Evolutionary conservation across 2,888 invertebrate species (phyloP), one percentile per base, ranked within the genome.

Genomic region (Gryllus longicercus): DNA sequence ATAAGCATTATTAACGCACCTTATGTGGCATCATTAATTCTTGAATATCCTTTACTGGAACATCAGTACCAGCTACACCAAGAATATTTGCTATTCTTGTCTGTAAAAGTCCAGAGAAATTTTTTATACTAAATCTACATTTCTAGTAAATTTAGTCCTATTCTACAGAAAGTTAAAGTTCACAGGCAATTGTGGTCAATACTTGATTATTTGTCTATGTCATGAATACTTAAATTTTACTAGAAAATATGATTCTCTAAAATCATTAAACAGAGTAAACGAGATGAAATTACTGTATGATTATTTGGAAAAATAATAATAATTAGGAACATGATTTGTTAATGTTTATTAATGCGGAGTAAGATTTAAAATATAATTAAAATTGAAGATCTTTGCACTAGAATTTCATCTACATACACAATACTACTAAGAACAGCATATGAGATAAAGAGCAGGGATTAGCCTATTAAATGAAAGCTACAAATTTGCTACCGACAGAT

Each of bases 21-120:
- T 79, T 82, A 51, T 82, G 81, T 11, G 83, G 83, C 80, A 81
- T 80, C 82, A 83, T 83, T 5, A 83, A 81, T 63, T 81, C 82
- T 51, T 82, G 77, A 49, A 83, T 83, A 25, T 83, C 82, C 50
- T 82, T 80, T 14, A 83, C 82, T 10, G 83, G 83, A 77, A 83
- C 83, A 78, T 83, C 83, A 16, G 83, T 83, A 14, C 83, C 83
- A 25, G 83, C 83, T 50, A 83, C 83, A 8, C 83, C 83, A 25
- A 83, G 75, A n/a, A 83, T 79, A 79, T 82, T 81, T 11, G 83
- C 83, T 74, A 83, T 83, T 74, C 81, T 81, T 49, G 81, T 83
- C 83, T 83, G 82, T 25, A 74, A 74, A 74, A 23, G 74, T 23
- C 23, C 74, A 74, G 21, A 74, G 74, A 74, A 74, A 74, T 74